These are phyloP conservation scores for Xiphophorus hellerii DNA, from an alignment of 2,113 vertebrate species.

Conservation along the genomic window DNA sequence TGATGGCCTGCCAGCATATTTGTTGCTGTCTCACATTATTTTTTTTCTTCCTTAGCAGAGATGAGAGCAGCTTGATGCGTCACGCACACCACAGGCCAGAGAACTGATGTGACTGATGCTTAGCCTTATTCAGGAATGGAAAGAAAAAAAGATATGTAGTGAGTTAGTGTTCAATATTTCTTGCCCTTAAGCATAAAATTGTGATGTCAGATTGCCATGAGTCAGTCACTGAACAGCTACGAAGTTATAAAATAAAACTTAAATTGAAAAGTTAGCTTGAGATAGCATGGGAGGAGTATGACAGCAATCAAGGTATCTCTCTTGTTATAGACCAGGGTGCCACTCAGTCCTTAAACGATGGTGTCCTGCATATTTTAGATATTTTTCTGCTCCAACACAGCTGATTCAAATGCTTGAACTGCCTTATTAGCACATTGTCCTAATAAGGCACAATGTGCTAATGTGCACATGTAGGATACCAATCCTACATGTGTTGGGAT, in stretches of 20 bases:
- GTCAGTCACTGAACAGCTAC: background rate
- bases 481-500: too few species aligned
- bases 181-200: slow-evolving; percentile 24
- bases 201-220: slow-evolving; percentile 4
- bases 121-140: slow-evolving; percentile 8
- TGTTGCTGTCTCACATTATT: slow-evolving; percentile 1
- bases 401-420: too few species aligned
- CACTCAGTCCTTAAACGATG: too few species aligned
- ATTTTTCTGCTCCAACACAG: too few species aligned
- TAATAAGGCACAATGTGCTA: too few species aligned
- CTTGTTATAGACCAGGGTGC: too few species aligned
- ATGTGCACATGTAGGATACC: too few species aligned
- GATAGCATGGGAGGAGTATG: background rate
- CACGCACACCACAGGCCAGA: slow-evolving; percentile 9
- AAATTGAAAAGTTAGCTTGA: background rate
- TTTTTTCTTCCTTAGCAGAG: slow-evolving; percentile 5
- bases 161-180: slow-evolving; percentile 7
- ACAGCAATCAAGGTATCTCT: too few species aligned
- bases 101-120: slow-evolving; percentile 22
- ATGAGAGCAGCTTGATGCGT: slow-evolving; percentile 18
- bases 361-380: too few species aligned
- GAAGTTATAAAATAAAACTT: slow-evolving; percentile 1
- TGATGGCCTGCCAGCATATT: slow-evolving; percentile 8
- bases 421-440: too few species aligned
- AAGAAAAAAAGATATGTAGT: background rate